Evolutionary conservation across 2,888 invertebrate species (phyloP), one percentile per base, ranked within the genome.

Genomic region (Ophraella communa): DNA sequence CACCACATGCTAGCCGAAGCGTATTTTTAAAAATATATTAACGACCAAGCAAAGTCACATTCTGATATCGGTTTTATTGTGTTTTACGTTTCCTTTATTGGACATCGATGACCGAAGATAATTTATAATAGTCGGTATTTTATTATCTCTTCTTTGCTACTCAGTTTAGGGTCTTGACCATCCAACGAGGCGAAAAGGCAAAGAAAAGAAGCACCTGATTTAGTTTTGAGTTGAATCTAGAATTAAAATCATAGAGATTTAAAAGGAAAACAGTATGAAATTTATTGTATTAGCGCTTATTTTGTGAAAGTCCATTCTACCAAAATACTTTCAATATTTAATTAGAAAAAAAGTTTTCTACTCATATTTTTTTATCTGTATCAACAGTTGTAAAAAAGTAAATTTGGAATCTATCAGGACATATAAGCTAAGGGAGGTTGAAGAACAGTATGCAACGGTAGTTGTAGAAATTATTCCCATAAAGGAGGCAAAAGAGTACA

Each of bases 11-110:
- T 20, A 30, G n/a, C n/a, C n/a, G n/a, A 45, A 56, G 17, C 45
- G 56, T 45, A 51, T 60, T 66, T 55, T 60, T n/a, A n/a, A 55
- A 63, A 59, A 62, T 63, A 64, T 64, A 45, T 58, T 20, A n/a
- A 45, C 42, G n/a, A n/a, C 55, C 24, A 51, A 20, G 42, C 49
- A 44, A 62, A 56, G 42, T 35, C 27, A 55, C 56, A 62, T 51
- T 62, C 42, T 56, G 42, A 49, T 49, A 42, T 56, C 27, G 56
- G 49, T 56, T 49, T 51, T 51, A 56, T 62, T 58, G 39, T 39
- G 30, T 51, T 55, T 39, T 24, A 49, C 30, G 45, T 62, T 56
- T 51, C 42, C 39, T 56, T 39, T 21, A 56, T 51, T 55, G 49
- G 21, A 62, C 62, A 49, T 33, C 49, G 42, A 62, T 56, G 56